Evolutionary conservation across 1,140 invertebrate genomes (phyloP).

Genomic region (Helicoverpa zea): DNA sequence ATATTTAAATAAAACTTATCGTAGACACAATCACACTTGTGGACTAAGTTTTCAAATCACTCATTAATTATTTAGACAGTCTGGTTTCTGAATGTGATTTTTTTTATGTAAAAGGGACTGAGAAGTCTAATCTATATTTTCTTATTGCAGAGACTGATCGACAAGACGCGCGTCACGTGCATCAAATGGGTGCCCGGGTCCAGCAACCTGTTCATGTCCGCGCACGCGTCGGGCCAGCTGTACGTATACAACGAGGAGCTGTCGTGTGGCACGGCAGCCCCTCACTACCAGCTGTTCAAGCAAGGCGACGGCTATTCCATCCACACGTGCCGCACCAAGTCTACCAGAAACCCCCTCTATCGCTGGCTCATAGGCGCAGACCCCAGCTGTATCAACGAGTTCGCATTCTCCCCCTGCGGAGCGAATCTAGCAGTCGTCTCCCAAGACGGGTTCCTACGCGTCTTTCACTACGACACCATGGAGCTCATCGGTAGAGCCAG

Average conservation of each 20-base stretch:
- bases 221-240: conserved; percentile 98
- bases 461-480: conserved; percentile 99
- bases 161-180: conserved; percentile 99
- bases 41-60: too few species aligned
- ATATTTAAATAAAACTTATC: too few species aligned
- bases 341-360: conserved; percentile 97
- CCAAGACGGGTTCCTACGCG: conserved; percentile 98
- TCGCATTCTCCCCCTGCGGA: conserved; percentile 98
- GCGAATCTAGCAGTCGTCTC: conserved; percentile 97
- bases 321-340: conserved; percentile 98
- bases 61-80: neutral
- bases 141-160: conserved; percentile 95
- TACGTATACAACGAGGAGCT: conserved; percentile 99
- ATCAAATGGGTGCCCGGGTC: conserved; percentile 98
- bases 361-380: conserved; percentile 95
- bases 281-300: conserved; percentile 98
- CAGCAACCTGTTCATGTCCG: conserved; percentile 96
- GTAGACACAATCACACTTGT: too few species aligned
- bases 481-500: conserved; percentile 96
- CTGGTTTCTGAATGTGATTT: neutral
- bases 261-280: conserved; percentile 93
- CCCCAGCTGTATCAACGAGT: conserved; percentile 96
- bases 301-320: conserved; percentile 97
- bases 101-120: neutral
- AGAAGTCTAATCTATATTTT: neutral